phyloP scores from a whole-genome alignment of 2,797 vertebrate genomes.

The Onychomys torridus region DNA sequence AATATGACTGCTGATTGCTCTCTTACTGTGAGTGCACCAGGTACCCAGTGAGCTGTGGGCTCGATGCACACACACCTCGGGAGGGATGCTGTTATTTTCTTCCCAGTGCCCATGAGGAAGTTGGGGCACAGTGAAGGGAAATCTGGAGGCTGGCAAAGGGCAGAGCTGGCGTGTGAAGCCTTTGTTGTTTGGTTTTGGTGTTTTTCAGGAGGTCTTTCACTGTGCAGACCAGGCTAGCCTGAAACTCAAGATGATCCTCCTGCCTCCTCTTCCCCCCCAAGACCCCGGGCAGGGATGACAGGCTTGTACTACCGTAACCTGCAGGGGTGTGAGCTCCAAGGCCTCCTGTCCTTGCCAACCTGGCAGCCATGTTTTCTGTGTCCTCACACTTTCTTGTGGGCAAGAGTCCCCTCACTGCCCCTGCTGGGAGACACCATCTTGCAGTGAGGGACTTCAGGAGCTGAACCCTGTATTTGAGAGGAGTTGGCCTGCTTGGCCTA shows the following conservation, averaged over 20 bases:
- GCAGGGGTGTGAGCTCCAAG: neutral
- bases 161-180: constrained; percentile 16
- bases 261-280: neutral
- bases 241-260: neutral
- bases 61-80: neutral
- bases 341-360: neutral
- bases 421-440: neutral
- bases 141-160: neutral
- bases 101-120: neutral
- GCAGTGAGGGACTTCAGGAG: neutral
- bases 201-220: neutral
- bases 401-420: neutral
- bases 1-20: neutral
- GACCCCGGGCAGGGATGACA: neutral
- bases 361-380: neutral
- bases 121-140: neutral
- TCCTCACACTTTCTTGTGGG: no score
- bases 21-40: neutral
- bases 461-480: neutral
- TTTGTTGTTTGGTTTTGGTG: neutral
- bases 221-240: neutral
- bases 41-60: neutral
- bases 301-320: neutral
- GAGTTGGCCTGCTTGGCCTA: neutral
- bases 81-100: neutral